Evolutionary conservation across 2,797 vertebrate species (phyloP), one percentile per base, ranked within the genome.

Genomic region (Urosaurus nigricauda): DNA sequence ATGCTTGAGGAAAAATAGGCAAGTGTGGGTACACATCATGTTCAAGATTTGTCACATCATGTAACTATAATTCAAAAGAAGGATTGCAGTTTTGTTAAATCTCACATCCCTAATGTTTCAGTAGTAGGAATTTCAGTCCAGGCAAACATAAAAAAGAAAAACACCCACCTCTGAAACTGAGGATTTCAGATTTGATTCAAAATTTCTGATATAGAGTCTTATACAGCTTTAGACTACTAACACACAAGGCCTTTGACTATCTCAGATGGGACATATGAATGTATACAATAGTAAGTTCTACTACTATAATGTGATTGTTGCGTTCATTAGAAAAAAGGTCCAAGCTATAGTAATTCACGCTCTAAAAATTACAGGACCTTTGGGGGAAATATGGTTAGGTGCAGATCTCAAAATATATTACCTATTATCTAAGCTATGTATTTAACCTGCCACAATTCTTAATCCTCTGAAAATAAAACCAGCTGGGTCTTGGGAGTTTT

Each of bases 91-190:
- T 29, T 5, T 60, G 26, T 65, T 77, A 16, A 24, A 26, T 24
- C 58, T 81, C 75, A n/a, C 12, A 71, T 37, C n/a, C 53, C 7
- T 21, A 47, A 68, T 37, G 82, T 5, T 82, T 82, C 53, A 79
- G 21, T 12, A 83, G 35, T 70, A 87, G 51, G 29, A 75, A 84
- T 40, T 65, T 37, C 29, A 26, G 3, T 56, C 78, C 37, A 21
- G 51, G 43, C 65, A 71, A 47, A 0, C 87, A 88, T 90, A 17
- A 77, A 86, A 83, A 86, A 9, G 19, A 71, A 78, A 79, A 58
- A 65, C 32, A 60, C 13, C 24, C 47, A 47, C 11, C 40, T 40
- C 14, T 65, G 26, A 60, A 77, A 8, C 78, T 78, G 21, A n/a
- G 68, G 3, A 73, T 43, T 80, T 84, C 56, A 70, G 16, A 32